phyloP scores from a whole-genome alignment of 2,113 vertebrate genomes.

The Scytalopus superciliaris region DNA sequence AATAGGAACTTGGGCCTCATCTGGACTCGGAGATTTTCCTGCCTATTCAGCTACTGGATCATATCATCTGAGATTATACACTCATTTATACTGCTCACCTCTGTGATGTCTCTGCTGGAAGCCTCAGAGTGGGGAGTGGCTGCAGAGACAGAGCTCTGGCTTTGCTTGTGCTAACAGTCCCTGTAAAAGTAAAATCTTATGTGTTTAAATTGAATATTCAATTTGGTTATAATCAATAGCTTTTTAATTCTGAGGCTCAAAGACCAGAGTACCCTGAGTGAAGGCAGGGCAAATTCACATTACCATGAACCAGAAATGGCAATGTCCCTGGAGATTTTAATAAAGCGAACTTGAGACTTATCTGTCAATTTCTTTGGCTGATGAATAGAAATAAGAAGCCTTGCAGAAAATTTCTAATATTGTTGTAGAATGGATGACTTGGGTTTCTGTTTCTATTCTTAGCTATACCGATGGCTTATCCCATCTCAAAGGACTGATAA shows the following conservation, averaged over 20 bases:
- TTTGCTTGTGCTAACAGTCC: not conserved
- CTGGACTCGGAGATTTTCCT: not conserved
- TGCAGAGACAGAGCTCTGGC: not conserved
- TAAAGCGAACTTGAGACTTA: not conserved
- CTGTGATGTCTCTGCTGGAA: not conserved
- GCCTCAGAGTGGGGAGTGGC: not conserved
- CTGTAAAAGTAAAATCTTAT: not conserved
- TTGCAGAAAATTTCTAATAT: not conserved
- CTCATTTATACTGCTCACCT: not conserved
- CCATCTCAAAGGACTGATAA: not conserved
- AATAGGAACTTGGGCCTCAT: not conserved
- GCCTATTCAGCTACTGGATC: not conserved
- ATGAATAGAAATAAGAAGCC: not conserved
- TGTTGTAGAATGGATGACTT: not conserved
- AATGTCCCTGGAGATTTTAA: not conserved
- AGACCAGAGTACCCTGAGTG: not conserved
- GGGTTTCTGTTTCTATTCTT: not conserved
- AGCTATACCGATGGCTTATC: not conserved
- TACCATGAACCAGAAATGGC: not conserved
- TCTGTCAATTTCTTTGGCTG: not conserved
- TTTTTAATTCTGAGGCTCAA: not conserved
- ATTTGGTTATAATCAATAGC: not conserved
- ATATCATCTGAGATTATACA: not conserved
- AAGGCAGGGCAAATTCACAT: not conserved
- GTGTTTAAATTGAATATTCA: not conserved